Evolutionary conservation across 2,888 invertebrate genomes (phyloP), one percentile per base, ranked within the genome.

Genomic region (Nesidiocoris tenuis): DNA sequence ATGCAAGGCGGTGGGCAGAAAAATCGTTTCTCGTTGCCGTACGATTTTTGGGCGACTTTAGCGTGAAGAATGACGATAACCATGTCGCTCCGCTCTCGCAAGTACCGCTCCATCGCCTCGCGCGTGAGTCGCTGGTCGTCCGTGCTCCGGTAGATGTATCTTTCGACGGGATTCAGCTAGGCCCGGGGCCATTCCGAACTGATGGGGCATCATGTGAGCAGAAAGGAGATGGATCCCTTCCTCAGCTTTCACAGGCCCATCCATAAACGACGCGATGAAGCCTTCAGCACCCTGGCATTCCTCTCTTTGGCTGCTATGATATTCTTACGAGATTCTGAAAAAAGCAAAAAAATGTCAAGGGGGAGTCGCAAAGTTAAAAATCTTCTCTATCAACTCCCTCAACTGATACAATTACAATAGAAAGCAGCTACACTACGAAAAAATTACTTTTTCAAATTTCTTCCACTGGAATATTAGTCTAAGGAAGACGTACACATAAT

Each of bases 1-100:
- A 99, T 97, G 84, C 98, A 99, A 0, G 99, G 99, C 0, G 99
- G 99, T 0, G 99, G 99, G 82, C 98, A 99, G 86, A 99, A 99
- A 86, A 99, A 99, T 79, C 99, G 88, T 85, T 99, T 99, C 83
- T 99, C 99, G 84, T 98, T 99, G 79, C 99, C 99, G 83, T 99
- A 99, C 0, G 98, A 98, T 83, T 99, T 99, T 85, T 99, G 99
- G 39, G 99, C 99, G 66, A 99, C 99, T 88, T 99, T 99, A 65
- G 99, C 99, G 85, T 99, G 99, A 75, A 98, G 87, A 81, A 99
- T 98, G 70, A 98, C 96, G 77, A 99, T 92, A 21, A 95, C 91
- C 94, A 96, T 96, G 84, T 96, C 96, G 81, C 94, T 93, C 81
- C 96, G 89, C 83, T 97, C 96, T 75, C 95, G 89, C 81, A 99